Percentiles rank a stretch among this genome's conserved stretches.
These are phyloP conservation scores for Oligia fasciuncula DNA, from an alignment of 2,888 invertebrate genomes.

Conservation along the genomic window DNA sequence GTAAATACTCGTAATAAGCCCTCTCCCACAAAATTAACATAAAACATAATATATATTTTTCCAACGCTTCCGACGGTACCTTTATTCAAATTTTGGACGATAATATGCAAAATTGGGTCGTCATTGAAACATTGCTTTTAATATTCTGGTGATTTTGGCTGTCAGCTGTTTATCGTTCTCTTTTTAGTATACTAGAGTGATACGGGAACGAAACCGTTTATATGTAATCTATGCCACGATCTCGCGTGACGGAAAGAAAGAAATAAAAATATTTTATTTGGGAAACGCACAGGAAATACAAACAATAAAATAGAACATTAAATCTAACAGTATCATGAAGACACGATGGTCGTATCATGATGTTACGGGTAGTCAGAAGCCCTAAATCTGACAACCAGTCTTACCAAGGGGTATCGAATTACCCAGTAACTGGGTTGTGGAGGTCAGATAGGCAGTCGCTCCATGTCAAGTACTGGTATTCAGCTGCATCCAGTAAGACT, in stretches of 20 bases:
- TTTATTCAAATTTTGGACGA: constrained; percentile 65
- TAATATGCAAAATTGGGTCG: constrained; percentile 65
- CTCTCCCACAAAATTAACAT: constrained; percentile 49
- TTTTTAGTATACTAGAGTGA: constrained; percentile 10
- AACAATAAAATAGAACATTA: neutral
- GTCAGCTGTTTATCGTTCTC: constrained; percentile 36
- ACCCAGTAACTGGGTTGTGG: no score
- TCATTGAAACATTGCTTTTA: constrained; percentile 65
- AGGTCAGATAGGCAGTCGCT: no score
- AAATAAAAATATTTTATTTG: no score
- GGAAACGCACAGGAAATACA: neutral
- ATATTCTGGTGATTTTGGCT: constrained; percentile 52
- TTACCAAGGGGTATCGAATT: no score
- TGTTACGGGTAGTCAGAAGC: no score
- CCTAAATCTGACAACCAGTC: no score
- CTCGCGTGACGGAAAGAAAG: neutral
- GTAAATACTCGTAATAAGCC: constrained; percentile 44
- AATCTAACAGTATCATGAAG: no score
- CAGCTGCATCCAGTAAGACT: no score
- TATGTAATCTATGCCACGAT: neutral
- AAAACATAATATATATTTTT: constrained; percentile 61
- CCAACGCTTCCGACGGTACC: constrained; percentile 58
- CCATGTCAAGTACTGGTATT: no score
- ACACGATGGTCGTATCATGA: no score
- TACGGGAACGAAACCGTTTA: neutral